A percentile compares a stretch with the other conserved stretches of the same genome.
These are phyloP conservation scores for Suricata suricatta DNA, from an alignment of 2,113 vertebrate species.

Conservation along the genomic window DNA sequence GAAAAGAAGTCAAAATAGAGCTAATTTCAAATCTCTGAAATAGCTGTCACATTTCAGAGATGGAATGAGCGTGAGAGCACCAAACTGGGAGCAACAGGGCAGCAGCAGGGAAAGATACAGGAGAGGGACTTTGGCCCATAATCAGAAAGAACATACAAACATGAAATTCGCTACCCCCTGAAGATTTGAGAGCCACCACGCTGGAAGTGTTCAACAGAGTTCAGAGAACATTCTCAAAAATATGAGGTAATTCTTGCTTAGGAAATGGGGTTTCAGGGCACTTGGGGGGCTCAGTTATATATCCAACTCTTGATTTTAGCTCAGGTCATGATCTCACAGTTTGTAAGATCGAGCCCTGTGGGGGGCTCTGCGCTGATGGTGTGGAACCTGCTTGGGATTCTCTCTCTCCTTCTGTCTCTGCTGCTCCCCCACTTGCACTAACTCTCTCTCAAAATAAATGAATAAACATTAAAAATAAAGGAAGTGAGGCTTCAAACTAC, in stretches of 20 bases:
- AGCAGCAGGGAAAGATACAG: accelerated
- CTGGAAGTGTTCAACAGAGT: neutral
- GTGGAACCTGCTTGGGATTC: too few relatives aligned
- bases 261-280: too few relatives aligned
- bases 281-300: too few relatives aligned
- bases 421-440: too few relatives aligned
- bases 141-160: neutral
- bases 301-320: too few relatives aligned
- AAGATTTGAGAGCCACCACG: neutral
- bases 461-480: too few relatives aligned
- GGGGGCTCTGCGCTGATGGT: too few relatives aligned
- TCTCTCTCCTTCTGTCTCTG: too few relatives aligned
- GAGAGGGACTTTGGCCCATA: neutral
- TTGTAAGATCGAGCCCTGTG: too few relatives aligned
- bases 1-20: neutral
- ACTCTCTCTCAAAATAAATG: too few relatives aligned
- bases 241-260: neutral
- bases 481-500: neutral
- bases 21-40: neutral
- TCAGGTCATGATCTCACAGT: too few relatives aligned
- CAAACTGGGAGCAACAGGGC: neutral
- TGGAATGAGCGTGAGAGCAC: neutral
- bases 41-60: neutral
- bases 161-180: neutral
- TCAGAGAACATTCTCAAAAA: neutral